Evolutionary conservation across 2,113 vertebrate species (phyloP).

Genomic region (Danionella cerebrum): DNA sequence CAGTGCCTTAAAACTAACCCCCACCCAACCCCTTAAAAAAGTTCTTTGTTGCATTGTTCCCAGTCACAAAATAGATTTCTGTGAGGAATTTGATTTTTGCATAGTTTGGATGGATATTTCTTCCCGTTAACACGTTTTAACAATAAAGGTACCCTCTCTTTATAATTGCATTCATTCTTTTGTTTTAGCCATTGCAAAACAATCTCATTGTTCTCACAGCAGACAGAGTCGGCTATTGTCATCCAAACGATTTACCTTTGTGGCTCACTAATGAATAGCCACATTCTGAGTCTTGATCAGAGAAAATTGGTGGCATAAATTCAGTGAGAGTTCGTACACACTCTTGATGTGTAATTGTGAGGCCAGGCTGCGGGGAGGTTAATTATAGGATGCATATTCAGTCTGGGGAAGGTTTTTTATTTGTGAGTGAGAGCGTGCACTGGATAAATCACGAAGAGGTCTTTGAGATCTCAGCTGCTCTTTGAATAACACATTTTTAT

Average conservation of each 20-base stretch:
- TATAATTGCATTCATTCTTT: too few species aligned
- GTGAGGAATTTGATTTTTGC: too few species aligned
- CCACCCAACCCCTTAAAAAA: too few species aligned
- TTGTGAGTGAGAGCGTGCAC: neutral
- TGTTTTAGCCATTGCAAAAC: neutral
- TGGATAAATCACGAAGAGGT: neutral
- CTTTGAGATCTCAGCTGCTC: constrained; percentile 7
- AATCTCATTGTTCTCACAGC: neutral
- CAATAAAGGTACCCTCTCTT: too few species aligned
- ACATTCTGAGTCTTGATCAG: neutral
- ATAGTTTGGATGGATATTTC: too few species aligned
- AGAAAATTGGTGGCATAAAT: neutral
- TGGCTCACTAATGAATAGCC: neutral
- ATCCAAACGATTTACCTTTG: constrained; percentile 1
- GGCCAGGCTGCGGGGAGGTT: constrained; percentile 10
- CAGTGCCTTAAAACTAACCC: too few species aligned
- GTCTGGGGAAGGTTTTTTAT: neutral
- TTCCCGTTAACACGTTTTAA: too few species aligned
- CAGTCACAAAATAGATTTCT: too few species aligned
- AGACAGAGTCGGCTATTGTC: neutral
- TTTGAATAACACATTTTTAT: neutral
- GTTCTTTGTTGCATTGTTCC: too few species aligned
- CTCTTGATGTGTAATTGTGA: constrained; percentile 14
- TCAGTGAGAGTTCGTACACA: neutral
- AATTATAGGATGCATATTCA: constrained; percentile 21